Percentiles rank a stretch among this genome's conserved stretches.
Conservation (phyloP, 2,797 vertebrate genomes). For the Rhinatrema bivittatum region DNA sequence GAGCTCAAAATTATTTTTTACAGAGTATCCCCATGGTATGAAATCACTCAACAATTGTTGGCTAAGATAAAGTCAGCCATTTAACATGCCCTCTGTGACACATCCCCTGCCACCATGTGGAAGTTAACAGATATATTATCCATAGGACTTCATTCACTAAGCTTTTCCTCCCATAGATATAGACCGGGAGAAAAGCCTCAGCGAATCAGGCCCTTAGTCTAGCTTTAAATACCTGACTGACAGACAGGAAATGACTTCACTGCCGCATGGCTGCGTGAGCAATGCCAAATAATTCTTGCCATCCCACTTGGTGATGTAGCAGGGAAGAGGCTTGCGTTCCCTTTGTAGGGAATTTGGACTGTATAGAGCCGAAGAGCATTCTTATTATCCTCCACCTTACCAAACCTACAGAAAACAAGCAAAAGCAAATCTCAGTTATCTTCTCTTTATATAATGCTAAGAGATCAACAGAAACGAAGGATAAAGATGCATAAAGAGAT, state of each 20-base stretch:
- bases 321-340: slow-evolving; percentile 74
- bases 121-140: too few species aligned
- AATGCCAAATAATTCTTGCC: slow-evolving; percentile 79
- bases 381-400: slow-evolving; percentile 73
- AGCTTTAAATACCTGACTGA: slow-evolving; percentile 72
- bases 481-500: too few species aligned
- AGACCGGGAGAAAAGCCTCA: neutral
- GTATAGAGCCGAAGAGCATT: slow-evolving; percentile 79
- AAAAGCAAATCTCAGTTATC: slow-evolving; percentile 3
- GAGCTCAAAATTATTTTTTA: too few species aligned
- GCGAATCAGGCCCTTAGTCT: neutral
- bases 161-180: too few species aligned
- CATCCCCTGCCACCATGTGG: too few species aligned
- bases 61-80: too few species aligned
- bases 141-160: too few species aligned
- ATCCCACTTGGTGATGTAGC: slow-evolving; percentile 95
- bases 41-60: too few species aligned
- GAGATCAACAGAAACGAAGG: too few species aligned
- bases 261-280: slow-evolving; percentile 77
- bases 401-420: slow-evolving; percentile 60
- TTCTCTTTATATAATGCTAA: too few species aligned
- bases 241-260: slow-evolving; percentile 82
- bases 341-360: slow-evolving; percentile 91
- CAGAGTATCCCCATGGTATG: too few species aligned
- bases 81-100: too few species aligned